A percentile compares a stretch with the other conserved stretches of the same genome.
phyloP scores from a whole-genome alignment of 2,113 vertebrate species.

The Platichthys stellatus region DNA sequence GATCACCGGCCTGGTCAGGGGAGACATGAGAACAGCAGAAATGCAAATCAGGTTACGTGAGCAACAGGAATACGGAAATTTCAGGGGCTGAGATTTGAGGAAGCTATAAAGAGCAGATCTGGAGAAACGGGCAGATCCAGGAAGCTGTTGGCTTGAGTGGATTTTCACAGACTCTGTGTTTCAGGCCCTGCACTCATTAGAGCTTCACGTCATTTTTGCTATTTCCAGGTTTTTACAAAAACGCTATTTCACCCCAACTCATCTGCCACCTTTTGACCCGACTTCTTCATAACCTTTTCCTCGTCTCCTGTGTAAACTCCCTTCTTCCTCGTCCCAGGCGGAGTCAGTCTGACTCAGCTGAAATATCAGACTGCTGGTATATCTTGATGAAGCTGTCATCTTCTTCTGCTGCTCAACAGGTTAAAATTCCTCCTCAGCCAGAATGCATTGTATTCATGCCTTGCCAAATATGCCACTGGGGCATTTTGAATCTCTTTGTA shows the following conservation, averaged over 20 bases:
- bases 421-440: constrained; percentile 30
- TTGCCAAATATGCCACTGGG: constrained; percentile 56
- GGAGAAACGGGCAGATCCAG: neutral
- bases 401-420: constrained; percentile 31
- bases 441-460: constrained; percentile 39
- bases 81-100: neutral
- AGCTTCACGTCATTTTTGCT: neutral
- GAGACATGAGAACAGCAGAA: constrained; percentile 18
- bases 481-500: constrained; percentile 46
- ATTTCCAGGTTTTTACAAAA: neutral
- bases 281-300: neutral
- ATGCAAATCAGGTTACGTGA: constrained; percentile 52
- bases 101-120: no score
- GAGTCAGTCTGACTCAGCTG: constrained; percentile 15
- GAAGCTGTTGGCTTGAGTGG: neutral
- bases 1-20: constrained; percentile 41
- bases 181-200: neutral
- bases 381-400: constrained; percentile 53
- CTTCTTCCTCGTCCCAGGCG: constrained; percentile 5
- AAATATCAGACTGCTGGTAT: constrained; percentile 28
- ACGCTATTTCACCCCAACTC: neutral
- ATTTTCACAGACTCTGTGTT: neutral
- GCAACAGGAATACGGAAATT: neutral
- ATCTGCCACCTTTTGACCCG: neutral
- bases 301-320: neutral